Evolutionary conservation across 1,140 invertebrate species (phyloP).

Genomic region (Pararge aegeria): DNA sequence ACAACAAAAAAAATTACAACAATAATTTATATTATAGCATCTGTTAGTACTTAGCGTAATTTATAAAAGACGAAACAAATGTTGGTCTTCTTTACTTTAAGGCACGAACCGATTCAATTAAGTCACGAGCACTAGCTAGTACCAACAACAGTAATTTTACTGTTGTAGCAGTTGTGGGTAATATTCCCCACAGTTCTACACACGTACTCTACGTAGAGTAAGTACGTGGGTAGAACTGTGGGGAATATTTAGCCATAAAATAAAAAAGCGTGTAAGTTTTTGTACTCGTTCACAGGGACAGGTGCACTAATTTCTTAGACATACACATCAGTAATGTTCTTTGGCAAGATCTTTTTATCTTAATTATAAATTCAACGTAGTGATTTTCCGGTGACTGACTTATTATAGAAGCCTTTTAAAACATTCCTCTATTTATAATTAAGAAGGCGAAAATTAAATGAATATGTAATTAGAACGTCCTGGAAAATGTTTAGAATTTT

Average conservation of each 20-base stretch:
- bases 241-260: constrained; percentile 1
- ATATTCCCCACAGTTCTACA: too few relatives aligned
- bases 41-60: too few relatives aligned
- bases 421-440: constrained; percentile 29
- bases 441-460: constrained; percentile 28
- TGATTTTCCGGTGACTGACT: constrained; percentile 18
- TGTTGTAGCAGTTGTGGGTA: too few relatives aligned
- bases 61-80: too few relatives aligned
- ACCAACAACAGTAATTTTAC: too few relatives aligned
- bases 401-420: constrained; percentile 24
- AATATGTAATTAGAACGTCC: constrained; percentile 33
- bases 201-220: too few relatives aligned
- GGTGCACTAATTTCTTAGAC: constrained; percentile 5
- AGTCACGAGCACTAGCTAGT: too few relatives aligned
- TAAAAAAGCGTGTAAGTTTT: background rate
- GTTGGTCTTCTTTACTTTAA: too few relatives aligned
- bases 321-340: constrained; percentile 14
- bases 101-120: too few relatives aligned
- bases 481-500: constrained; percentile 29
- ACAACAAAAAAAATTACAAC: too few relatives aligned
- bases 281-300: background rate
- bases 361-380: constrained; percentile 22
- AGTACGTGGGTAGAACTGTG: too few relatives aligned
- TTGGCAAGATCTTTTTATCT: constrained; percentile 16
- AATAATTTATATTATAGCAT: too few relatives aligned